phyloP scores from a whole-genome alignment of 64 coral and sea anemone species.

The Anthopleura sola region DNA sequence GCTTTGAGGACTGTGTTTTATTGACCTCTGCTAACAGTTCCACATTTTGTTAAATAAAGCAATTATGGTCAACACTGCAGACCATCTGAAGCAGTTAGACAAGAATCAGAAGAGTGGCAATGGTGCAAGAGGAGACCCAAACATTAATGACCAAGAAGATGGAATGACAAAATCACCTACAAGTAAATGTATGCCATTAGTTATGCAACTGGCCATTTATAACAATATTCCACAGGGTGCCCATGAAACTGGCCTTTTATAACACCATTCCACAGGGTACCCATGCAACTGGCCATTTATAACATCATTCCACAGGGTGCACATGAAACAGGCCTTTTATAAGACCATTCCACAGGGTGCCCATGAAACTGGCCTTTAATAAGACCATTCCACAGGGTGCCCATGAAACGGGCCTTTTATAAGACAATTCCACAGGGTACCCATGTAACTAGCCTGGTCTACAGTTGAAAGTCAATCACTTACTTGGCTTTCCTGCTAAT shows the following conservation, averaged over 20 bases:
- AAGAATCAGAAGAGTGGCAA: neutral
- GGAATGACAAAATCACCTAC: slow-evolving; percentile 69
- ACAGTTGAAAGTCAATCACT: neutral
- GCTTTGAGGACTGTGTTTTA: too few species aligned
- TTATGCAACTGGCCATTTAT: neutral
- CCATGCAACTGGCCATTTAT: neutral
- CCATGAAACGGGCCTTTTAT: neutral
- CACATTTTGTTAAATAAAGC: too few species aligned
- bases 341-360: too few species aligned
- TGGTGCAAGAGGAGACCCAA: slow-evolving; percentile 53
- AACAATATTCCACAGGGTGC: neutral
- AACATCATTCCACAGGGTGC: neutral
- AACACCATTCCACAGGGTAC: neutral
- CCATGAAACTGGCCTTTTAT: neutral
- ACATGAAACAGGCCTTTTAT: neutral
- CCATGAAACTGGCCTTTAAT: too few species aligned
- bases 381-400: neutral
- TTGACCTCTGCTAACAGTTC: too few species aligned
- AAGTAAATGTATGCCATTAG: neutral
- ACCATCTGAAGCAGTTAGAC: neutral
- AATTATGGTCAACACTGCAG: neutral
- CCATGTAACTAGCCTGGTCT: too few species aligned
- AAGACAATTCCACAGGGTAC: too few species aligned
- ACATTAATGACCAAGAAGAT: slow-evolving; percentile 76
- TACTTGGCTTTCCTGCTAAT: slow-evolving; percentile 68